phyloP scores from a whole-genome alignment of 2,888 invertebrate genomes.

The Stenolophus ochropezus region DNA sequence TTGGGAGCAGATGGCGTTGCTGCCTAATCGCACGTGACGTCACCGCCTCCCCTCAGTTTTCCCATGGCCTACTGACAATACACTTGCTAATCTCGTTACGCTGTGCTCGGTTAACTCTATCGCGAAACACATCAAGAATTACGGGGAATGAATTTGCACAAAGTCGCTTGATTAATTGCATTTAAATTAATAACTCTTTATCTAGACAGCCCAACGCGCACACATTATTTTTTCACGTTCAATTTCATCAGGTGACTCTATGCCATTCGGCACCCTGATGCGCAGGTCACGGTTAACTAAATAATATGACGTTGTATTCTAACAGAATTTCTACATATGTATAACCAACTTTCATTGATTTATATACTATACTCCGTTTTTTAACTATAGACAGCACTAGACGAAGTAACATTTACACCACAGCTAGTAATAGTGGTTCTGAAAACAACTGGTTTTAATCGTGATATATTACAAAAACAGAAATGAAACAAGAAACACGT shows the following conservation, averaged over 20 bases:
- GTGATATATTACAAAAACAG: too few species aligned
- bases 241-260: slow-evolving; percentile 42
- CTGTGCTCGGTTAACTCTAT: slow-evolving; percentile 49
- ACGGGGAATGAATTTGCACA: slow-evolving; percentile 47
- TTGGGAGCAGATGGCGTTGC: slow-evolving; percentile 25
- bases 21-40: slow-evolving; percentile 36
- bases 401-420: too few species aligned
- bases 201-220: slow-evolving; percentile 31
- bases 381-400: too few species aligned
- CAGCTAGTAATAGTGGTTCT: too few species aligned
- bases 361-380: too few species aligned
- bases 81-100: slow-evolving; percentile 48
- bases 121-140: slow-evolving; percentile 56
- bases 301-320: too few species aligned
- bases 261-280: too few species aligned
- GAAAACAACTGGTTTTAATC: too few species aligned
- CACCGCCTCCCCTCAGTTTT: background rate
- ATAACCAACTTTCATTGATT: too few species aligned
- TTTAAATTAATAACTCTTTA: slow-evolving; percentile 56
- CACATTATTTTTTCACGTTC: slow-evolving; percentile 51
- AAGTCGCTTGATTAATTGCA: slow-evolving; percentile 53
- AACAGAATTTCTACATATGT: too few species aligned
- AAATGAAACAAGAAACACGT: too few species aligned
- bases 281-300: too few species aligned
- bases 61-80: slow-evolving; percentile 44